phyloP scores from a whole-genome alignment of 1,140 invertebrate genomes.

The Psix sp. region DNA sequence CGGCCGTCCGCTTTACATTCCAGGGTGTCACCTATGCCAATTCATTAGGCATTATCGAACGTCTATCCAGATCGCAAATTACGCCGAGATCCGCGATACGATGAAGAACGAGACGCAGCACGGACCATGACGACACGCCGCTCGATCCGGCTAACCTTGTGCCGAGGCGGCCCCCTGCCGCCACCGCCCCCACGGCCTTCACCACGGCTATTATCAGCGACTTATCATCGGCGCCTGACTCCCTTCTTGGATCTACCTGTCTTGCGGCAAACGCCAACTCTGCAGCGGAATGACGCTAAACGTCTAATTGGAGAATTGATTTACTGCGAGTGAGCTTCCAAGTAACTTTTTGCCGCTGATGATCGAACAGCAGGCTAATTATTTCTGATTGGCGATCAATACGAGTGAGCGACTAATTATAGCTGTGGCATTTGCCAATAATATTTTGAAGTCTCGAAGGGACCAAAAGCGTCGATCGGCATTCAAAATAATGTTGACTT shows the following conservation, averaged over 20 bases:
- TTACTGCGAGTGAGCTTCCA: conserved; percentile 33
- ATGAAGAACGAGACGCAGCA: conserved; percentile 43
- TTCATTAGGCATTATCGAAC: conserved; percentile 72
- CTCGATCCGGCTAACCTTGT: conserved; percentile 36
- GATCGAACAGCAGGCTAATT: conserved; percentile 53
- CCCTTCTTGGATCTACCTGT: conserved; percentile 45
- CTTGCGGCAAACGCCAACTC: conserved; percentile 45
- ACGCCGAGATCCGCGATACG: conserved; percentile 47
- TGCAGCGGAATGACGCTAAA: conserved; percentile 41
- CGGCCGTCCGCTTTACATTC: conserved; percentile 64
- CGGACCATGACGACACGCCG: conserved; percentile 36
- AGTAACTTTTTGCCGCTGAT: conserved; percentile 40
- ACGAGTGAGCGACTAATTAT: conserved; percentile 42
- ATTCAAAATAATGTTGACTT: conserved; percentile 20
- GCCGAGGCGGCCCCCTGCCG: conserved; percentile 4
- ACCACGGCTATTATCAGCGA: conserved; percentile 46
- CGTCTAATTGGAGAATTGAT: conserved; percentile 57
- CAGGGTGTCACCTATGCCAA: conserved; percentile 63
- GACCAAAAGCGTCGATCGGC: conserved; percentile 27
- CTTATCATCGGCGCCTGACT: conserved; percentile 55
- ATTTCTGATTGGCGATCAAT: conserved; percentile 48
- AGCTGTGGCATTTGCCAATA: conserved; percentile 20
- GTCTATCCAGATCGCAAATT: conserved; percentile 60
- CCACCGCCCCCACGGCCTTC: conserved; percentile 9
- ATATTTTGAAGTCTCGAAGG: conserved; percentile 29